Conservation (phyloP, 1,140 invertebrate genomes). For the Drosophila malerkotliana region DNA sequence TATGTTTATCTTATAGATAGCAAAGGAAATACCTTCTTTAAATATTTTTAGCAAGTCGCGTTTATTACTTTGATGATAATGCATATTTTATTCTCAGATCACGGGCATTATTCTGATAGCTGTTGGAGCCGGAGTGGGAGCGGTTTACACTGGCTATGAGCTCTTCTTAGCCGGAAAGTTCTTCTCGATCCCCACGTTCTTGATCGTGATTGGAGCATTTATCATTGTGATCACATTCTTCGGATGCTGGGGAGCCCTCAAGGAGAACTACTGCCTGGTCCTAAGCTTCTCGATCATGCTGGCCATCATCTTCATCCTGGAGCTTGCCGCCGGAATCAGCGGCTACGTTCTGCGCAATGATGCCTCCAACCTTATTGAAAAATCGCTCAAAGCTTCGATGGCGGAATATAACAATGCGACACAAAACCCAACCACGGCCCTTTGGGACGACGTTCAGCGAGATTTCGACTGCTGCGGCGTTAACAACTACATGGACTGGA, state of each 20-base stretch:
- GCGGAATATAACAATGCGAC: constrained; percentile 83
- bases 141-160: constrained; percentile 88
- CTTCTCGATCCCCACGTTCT: constrained; percentile 88
- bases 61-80: neutral
- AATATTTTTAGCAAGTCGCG: neutral
- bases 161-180: constrained; percentile 87
- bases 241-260: constrained; percentile 93
- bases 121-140: constrained; percentile 87
- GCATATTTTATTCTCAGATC: constrained; percentile 85
- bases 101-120: constrained; percentile 89
- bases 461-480: constrained; percentile 91
- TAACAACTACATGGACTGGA: constrained; percentile 87
- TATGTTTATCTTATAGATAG: neutral
- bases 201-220: constrained; percentile 91
- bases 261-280: constrained; percentile 92
- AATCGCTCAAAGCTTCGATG: constrained; percentile 85
- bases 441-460: constrained; percentile 87
- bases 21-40: neutral
- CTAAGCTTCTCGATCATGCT: constrained; percentile 90
- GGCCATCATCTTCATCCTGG: constrained; percentile 91
- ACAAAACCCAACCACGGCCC: constrained; percentile 78
- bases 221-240: constrained; percentile 93
- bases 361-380: constrained; percentile 84
- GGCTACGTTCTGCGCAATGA: constrained; percentile 90
- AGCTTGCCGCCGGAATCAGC: constrained; percentile 92